A percentile compares a stretch with the other conserved stretches of the same genome.
phyloP scores from a whole-genome alignment of 2,113 vertebrate genomes.

The Clarias batrachus region DNA sequence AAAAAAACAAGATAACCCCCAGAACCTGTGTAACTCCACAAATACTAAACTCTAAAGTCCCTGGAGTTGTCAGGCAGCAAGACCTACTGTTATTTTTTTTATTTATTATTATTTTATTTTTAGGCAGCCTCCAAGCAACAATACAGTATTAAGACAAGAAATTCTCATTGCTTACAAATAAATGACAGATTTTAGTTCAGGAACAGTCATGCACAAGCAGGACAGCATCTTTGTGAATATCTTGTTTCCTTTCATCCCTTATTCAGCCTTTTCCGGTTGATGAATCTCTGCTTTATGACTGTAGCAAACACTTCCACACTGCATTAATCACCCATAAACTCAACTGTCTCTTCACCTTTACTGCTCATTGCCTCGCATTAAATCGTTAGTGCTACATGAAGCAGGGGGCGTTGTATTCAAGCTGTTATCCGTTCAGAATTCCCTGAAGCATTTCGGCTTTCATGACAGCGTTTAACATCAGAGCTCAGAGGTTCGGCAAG shows the following conservation, averaged over 20 bases:
- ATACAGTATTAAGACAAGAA: background rate
- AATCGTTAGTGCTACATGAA: conserved; percentile 12
- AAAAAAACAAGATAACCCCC: background rate
- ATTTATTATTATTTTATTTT: too few species aligned
- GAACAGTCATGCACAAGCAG: background rate
- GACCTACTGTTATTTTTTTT: background rate
- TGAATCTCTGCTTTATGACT: background rate
- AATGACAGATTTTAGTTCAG: background rate
- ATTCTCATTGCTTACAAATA: background rate
- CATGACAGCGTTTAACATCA: background rate
- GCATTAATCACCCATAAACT: conserved; percentile 7
- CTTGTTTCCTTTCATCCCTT: background rate
- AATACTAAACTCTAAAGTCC: too few species aligned
- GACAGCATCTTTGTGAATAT: background rate
- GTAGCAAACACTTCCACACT: background rate
- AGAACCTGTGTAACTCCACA: background rate
- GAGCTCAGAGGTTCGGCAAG: background rate
- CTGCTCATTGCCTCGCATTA: conserved; percentile 17
- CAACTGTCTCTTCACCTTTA: conserved; percentile 16
- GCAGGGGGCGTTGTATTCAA: conserved; percentile 21
- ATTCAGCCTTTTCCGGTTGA: background rate
- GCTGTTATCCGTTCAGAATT: conserved; percentile 5
- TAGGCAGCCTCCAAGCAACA: background rate
- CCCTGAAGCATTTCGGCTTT: background rate
- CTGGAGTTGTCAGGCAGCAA: background rate